Percentiles rank a stretch among this genome's conserved stretches.
phyloP scores from a whole-genome alignment of 2,797 vertebrate genomes.

The Chelon auratus region DNA sequence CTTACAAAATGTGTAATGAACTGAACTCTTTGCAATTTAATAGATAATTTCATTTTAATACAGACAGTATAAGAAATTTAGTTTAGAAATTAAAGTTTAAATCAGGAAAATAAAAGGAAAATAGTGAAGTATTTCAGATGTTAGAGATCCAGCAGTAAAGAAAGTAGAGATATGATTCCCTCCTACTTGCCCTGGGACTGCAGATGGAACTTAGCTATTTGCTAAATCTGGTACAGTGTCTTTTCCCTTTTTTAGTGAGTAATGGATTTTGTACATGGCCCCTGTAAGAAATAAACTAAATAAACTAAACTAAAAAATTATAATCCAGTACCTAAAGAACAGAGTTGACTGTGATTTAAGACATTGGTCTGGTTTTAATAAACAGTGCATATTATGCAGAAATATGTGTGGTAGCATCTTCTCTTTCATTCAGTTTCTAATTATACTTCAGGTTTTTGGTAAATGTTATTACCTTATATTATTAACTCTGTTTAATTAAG shows the following conservation, averaged over 20 bases:
- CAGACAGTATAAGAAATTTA: background rate
- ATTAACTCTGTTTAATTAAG: background rate
- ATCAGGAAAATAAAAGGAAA: background rate
- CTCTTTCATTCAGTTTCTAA: background rate
- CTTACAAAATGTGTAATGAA: background rate
- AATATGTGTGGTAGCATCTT: too few relatives aligned
- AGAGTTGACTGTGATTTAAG: background rate
- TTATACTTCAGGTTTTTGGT: background rate
- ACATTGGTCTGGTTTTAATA: background rate
- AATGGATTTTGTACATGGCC: too few relatives aligned
- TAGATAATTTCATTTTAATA: background rate
- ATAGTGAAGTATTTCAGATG: background rate
- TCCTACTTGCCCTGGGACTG: too few relatives aligned
- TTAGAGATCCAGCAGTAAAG: background rate
- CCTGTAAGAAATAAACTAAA: too few relatives aligned
- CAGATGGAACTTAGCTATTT: too few relatives aligned
- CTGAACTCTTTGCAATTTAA: too few relatives aligned
- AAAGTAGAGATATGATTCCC: background rate
- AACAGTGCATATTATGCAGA: background rate
- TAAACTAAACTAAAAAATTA: background rate
- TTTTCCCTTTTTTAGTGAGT: too few relatives aligned
- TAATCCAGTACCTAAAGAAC: background rate
- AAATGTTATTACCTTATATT: background rate
- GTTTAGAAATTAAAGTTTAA: background rate
- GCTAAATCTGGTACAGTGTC: too few relatives aligned